Evolutionary conservation across 2,888 invertebrate genomes (phyloP), one percentile per base, ranked within the genome.

Genomic region (Chesias legatella): DNA sequence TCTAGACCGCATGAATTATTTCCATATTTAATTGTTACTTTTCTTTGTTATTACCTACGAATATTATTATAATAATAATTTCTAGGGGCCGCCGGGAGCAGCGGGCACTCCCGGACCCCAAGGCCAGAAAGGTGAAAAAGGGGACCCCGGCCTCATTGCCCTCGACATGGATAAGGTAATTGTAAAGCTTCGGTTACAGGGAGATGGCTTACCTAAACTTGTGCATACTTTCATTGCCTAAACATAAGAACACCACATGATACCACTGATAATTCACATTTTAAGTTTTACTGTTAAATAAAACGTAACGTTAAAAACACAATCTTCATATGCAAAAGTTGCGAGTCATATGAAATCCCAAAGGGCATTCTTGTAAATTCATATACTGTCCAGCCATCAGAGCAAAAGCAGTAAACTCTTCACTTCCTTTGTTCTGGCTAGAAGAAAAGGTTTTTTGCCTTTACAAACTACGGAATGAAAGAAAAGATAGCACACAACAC

Each of bases 41-140:
- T 17, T 17, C 13, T 17, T 5, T 17, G 13, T 3, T 17, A 3
- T 17, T 17, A 17, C 13, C 13, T 17, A 3, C 13, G 5, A 17
- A 49, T 44, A 43, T 48, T 54, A 53, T 50, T 43, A 39, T 33
- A 29, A 37, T 62, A 55, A 48, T 43, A 49, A 36, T 39, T 48
- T 46, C 46, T 27, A 86, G 95, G 95, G 95, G 49, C 91, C 94
- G 39, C 92, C 93, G 33, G 94, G 94, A 32, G 83, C 86, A 29
- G 79, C 90, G 9, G 94, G 94, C 43, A 81, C 90, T 62, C 90
- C 91, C 25, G 94, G 95, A 33, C 75, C 74, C 9, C 78, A 66
- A 44, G 88, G 88, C 13, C 73, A 86, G 30, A 94, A 94, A 77
- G 94, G 94, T 50, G 92, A 92, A 55, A 94, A 94, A 71, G 94